Percentiles rank a stretch among this genome's conserved stretches.
Conservation (phyloP, 2,113 vertebrate genomes). For the Apodemus speciosus region DNA sequence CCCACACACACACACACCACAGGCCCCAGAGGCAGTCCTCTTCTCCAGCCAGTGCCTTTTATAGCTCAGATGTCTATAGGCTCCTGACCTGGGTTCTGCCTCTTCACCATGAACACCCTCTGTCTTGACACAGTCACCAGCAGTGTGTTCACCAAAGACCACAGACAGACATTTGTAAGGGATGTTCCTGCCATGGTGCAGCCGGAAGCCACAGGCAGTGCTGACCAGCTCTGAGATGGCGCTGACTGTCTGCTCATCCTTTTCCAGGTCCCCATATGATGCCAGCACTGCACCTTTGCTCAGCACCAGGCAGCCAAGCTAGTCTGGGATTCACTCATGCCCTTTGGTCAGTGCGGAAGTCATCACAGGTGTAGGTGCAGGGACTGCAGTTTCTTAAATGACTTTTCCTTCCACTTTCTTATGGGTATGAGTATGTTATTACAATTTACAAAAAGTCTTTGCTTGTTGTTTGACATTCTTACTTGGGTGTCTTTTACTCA, state of each 20-base stretch:
- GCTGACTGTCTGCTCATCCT: constrained; percentile 91
- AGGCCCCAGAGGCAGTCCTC: background rate
- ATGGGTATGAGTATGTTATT: background rate
- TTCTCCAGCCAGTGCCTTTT: background rate
- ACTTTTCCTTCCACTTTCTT: background rate
- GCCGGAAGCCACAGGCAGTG: constrained; percentile 89
- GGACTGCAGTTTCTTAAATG: background rate
- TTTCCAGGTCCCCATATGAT: constrained; percentile 95
- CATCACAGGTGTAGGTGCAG: constrained; percentile 72
- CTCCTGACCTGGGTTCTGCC: constrained; percentile 91
- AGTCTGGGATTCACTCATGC: constrained; percentile 92
- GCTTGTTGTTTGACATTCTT: background rate
- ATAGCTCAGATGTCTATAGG: constrained; percentile 84
- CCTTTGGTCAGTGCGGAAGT: constrained; percentile 92
- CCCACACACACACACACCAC: background rate
- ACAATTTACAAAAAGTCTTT: background rate
- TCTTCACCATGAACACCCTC: constrained; percentile 95
- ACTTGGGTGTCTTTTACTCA: background rate
- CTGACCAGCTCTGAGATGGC: constrained; percentile 93
- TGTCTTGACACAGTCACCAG: constrained; percentile 92
- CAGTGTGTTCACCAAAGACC: constrained; percentile 91
- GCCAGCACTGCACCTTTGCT: constrained; percentile 93
- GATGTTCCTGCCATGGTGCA: constrained; percentile 84
- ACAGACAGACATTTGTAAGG: constrained; percentile 93
- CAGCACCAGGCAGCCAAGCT: constrained; percentile 93